These are phyloP conservation scores for Chelon auratus DNA, from an alignment of 2,797 vertebrate species.

Conservation along the genomic window DNA sequence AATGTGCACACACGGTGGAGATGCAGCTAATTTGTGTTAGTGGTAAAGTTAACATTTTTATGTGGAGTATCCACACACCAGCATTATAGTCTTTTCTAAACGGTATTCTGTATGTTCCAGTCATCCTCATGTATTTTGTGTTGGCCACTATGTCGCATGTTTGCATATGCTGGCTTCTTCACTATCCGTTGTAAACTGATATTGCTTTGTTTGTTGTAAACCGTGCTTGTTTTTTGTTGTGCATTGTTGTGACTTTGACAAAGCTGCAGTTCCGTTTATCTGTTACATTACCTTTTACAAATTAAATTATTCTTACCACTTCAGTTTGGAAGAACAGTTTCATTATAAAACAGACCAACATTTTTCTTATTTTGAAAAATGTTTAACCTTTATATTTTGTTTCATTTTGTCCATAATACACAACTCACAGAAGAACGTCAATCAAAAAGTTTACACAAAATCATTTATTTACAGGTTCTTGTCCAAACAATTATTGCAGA, in stretches of 20 bases:
- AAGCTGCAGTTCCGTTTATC: background rate
- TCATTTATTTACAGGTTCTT: slow-evolving; percentile 85
- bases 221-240: too few species aligned
- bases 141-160: background rate
- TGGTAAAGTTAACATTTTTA: slow-evolving; percentile 33
- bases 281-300: slow-evolving; percentile 19
- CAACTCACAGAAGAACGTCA: background rate
- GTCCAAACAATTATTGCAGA: slow-evolving; percentile 64
- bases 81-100: slow-evolving; percentile 20
- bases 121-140: background rate
- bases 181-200: background rate
- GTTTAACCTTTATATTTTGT: background rate
- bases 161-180: too few species aligned
- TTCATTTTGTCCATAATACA: background rate
- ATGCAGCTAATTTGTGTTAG: slow-evolving; percentile 30
- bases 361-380: background rate
- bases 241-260: slow-evolving; percentile 30
- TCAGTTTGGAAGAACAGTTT: background rate
- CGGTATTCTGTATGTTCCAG: background rate
- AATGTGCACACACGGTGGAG: slow-evolving; percentile 21
- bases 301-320: slow-evolving; percentile 22
- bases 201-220: slow-evolving; percentile 24
- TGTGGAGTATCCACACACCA: background rate
- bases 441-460: slow-evolving; percentile 67
- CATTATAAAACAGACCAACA: background rate